Base-by-base conservation (phyloP, 2,797 vertebrate genomes). In the Orientallactaga sibirica region DNA sequence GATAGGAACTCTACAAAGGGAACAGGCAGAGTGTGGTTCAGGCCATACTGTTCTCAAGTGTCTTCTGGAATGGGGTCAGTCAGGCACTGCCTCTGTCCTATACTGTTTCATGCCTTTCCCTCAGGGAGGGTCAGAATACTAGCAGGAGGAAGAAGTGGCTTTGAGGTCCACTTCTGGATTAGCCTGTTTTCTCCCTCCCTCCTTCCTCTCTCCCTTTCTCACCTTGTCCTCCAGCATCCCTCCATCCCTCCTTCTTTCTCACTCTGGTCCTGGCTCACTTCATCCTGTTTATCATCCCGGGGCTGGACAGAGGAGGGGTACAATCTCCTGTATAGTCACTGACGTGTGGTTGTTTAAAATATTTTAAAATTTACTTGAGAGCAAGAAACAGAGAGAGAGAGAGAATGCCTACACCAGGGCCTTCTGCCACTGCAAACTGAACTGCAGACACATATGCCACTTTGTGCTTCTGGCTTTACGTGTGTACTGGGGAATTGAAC, bases 21-120 rank as follows among this genome's bases (percentile, higher is more conserved):
- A 67, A 19, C 20, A 64, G 75, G 48, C 18, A 74, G 22, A 48
- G 16, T 55, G 52, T 48, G 43, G 1, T 75, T 82, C 58, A 80
- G 86, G 62, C 11, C 48, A 20, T 29, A 52, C 12, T 27, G 19
- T 82, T 24, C 84, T 71, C 64, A 67, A 1, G 33, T 92, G 33
- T 92, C 58, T 18, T 75, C 37, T 84, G 82, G 81, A 86, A 84
- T 41, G 19, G 83, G 68, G 79, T 91, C 82, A 86, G 20, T 62
- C 58, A 68, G 70, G 24, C 25, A 10, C 43, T 0, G 1, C 37
- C 78, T 94, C 52, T 29, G 33, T 24, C 70, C 84, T 43, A 0
- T 25, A 0, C 55, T 62, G 18, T n/a, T 24, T 77, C 80, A 33
- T 3, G 0, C 33, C 18, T 24, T 73, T 76, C 19, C 5, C 43